phyloP scores from a whole-genome alignment of 2,797 vertebrate species.

The Hirundo rustica region DNA sequence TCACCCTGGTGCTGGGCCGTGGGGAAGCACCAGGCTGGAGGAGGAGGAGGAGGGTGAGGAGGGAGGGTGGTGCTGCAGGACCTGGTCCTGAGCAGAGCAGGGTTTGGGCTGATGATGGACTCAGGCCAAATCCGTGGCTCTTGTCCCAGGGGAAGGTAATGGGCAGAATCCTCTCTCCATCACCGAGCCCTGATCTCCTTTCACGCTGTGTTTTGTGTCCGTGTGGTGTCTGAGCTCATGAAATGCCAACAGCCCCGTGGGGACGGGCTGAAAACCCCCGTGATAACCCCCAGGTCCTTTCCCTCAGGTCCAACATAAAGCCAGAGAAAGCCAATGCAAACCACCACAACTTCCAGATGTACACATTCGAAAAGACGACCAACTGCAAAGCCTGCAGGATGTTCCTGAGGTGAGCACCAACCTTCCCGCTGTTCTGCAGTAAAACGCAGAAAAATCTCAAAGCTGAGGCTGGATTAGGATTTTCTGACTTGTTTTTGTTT shows the following conservation, averaged over 20 bases:
- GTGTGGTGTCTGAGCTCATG: background rate
- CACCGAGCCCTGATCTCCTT: background rate
- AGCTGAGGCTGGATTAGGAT: background rate
- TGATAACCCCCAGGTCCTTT: background rate
- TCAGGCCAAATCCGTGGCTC: fast-evolving
- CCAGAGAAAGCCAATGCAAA: slow-evolving; percentile 96
- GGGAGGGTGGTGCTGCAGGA: background rate
- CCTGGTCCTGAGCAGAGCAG: background rate
- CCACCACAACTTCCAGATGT: slow-evolving; percentile 98
- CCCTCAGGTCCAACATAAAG: slow-evolving; percentile 93
- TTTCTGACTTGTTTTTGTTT: background rate
- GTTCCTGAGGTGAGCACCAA: slow-evolving; percentile 86
- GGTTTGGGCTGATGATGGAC: background rate
- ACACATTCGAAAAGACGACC: slow-evolving; percentile 94
- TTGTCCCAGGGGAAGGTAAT: background rate
- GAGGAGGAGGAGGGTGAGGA: background rate
- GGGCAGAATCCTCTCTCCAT: background rate
- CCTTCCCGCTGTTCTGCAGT: background rate
- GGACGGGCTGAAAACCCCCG: background rate
- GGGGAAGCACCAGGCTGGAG: background rate
- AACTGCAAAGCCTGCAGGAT: slow-evolving; percentile 95
- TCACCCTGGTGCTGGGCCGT: background rate
- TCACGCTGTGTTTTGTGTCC: background rate
- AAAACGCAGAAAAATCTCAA: background rate
- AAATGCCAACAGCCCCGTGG: fast-evolving